Evolutionary conservation across 2,888 invertebrate genomes (phyloP).

Genomic region (Rhorus exstirpatorius): DNA sequence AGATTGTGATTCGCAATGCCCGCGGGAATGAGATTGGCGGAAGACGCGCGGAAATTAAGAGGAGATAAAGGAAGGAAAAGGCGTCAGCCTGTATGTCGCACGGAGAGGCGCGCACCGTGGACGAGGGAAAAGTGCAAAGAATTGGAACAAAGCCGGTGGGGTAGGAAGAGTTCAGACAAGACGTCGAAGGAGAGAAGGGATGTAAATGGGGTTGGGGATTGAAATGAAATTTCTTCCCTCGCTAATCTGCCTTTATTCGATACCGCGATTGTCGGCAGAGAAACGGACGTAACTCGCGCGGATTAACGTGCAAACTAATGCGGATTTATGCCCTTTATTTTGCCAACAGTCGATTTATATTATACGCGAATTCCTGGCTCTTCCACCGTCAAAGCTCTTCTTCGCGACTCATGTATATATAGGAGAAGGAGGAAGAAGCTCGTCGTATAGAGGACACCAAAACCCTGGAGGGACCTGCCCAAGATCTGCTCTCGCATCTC

Average conservation of each 20-base stretch:
- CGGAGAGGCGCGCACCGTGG: constrained; percentile 12
- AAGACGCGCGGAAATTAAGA: constrained; percentile 49
- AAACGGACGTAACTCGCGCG: constrained; percentile 1
- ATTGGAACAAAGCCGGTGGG: neutral
- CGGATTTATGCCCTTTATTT: neutral
- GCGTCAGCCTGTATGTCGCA: no score
- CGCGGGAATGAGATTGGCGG: constrained; percentile 29
- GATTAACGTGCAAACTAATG: constrained; percentile 9
- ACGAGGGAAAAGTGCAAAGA: constrained; percentile 7
- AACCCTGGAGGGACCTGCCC: constrained; percentile 43
- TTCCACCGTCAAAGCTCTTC: neutral
- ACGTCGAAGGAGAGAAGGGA: neutral
- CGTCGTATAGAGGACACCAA: constrained; percentile 4
- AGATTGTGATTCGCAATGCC: constrained; percentile 41
- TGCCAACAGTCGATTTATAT: neutral
- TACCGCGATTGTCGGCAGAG: constrained; percentile 61
- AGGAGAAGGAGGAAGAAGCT: constrained; percentile 2
- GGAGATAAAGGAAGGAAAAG: constrained; percentile 50
- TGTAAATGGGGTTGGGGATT: constrained; percentile 27
- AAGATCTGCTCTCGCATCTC: constrained; percentile 23
- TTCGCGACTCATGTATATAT: neutral
- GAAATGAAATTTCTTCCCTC: constrained; percentile 66
- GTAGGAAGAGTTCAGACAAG: constrained; percentile 17
- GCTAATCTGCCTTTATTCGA: constrained; percentile 75
- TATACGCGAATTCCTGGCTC: no score